Evolutionary conservation across 2,888 invertebrate genomes (phyloP).

Genomic region (Mamestra brassicae): DNA sequence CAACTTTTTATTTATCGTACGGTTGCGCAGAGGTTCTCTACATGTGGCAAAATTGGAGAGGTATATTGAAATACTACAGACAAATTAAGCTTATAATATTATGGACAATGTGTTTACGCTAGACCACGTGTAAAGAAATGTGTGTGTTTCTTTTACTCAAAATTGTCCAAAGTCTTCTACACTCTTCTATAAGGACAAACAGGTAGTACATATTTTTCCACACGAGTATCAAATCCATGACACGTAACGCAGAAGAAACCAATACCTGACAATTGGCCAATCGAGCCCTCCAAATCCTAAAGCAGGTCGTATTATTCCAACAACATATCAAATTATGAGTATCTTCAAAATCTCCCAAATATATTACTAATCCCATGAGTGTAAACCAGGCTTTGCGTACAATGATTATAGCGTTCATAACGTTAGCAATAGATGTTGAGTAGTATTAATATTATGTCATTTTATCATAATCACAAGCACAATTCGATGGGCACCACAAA

Average conservation of each 20-base stretch:
- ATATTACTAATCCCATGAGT: slow-evolving; percentile 7
- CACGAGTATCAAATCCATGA: background rate
- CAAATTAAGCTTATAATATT: background rate
- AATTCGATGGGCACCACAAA: slow-evolving; percentile 18
- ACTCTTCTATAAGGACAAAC: background rate
- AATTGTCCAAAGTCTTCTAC: background rate
- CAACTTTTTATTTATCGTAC: background rate
- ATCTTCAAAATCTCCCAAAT: slow-evolving; percentile 7
- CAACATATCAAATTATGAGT: background rate
- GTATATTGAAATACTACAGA: background rate
- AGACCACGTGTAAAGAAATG: background rate
- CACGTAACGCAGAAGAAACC: background rate
- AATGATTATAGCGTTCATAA: slow-evolving; percentile 6
- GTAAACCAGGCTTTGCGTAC: background rate
- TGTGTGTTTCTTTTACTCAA: background rate
- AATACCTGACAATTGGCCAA: background rate
- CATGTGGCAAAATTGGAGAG: background rate
- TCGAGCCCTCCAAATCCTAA: background rate
- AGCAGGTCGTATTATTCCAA: background rate
- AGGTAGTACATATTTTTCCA: background rate
- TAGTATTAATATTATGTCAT: slow-evolving; percentile 19
- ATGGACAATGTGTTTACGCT: background rate
- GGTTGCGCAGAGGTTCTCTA: background rate
- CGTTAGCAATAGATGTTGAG: background rate
- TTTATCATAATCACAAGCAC: slow-evolving; percentile 22